Base-by-base conservation (phyloP, 1,140 invertebrate species). In the Calliopsis andreniformis region DNA sequence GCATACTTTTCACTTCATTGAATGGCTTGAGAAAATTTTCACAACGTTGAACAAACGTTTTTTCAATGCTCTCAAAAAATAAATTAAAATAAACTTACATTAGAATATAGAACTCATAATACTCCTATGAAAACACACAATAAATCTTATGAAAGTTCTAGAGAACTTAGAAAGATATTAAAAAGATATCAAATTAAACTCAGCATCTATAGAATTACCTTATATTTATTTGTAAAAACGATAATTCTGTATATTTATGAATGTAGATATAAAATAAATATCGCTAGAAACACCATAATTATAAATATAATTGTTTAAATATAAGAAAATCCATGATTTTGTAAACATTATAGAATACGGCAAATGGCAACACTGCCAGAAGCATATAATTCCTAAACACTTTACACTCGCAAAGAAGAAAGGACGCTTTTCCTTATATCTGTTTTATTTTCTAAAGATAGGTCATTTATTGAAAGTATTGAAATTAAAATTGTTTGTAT, bases 291-390 rank as follows among this genome's bases (percentile, higher is more conserved):
- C 23, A 7, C 14, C 6, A 4, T 35, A 49, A 45, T 4, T 2
- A 35, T 5, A 35, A n/a, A 66, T n/a, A 32, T 1, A 35, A 8
- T 8, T n/a, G 3, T 8, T 3, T 32, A 56, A 16, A 49, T 51
- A 51, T 28, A 30, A 59, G 23, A 30, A 45, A 16, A 45, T 32
- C 12, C 20, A 23, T 14, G 10, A 30, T 20, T 20, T 7, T 10
- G 0, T 25, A 23, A n/a, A 59, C 30, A 23, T 23, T 7, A 0
- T 4, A 3, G 59, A n/a, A 51, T 25, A 23, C 51, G 55, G 43
- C 73, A 76, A 69, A 23, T 61, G 55, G 43, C 73, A 76, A 69
- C 56, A n/a, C 8, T 28, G 64, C 1, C 28, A 20, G 18, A 2
- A n/a, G n/a, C n/a, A n/a, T n/a, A 16, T 69, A 69, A 69, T 53